A percentile compares a stretch with the other conserved stretches of the same genome.
Evolutionary conservation across 2,888 invertebrate species (phyloP).

Genomic region (Drosophila anomalipes): DNA sequence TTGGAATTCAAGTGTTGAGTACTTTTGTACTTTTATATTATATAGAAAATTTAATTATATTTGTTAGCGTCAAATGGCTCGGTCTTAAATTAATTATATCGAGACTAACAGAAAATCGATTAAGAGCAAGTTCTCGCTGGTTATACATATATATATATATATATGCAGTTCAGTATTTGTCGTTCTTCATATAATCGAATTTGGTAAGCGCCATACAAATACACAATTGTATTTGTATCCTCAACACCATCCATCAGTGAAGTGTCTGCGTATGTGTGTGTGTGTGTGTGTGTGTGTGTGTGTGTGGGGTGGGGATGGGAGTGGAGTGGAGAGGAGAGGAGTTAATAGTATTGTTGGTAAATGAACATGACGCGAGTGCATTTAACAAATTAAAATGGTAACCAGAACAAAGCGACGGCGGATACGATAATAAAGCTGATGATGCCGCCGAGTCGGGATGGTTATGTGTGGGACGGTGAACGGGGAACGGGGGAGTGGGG

Average conservation of each 20-base stretch:
- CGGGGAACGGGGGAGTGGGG: no score
- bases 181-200: neutral
- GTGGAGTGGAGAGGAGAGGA: neutral
- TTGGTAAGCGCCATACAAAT: neutral
- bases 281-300: neutral
- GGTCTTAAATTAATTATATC: neutral
- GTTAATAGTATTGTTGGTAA: conserved; percentile 28
- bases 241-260: conserved; percentile 1
- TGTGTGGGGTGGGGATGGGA: neutral
- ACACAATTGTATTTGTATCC: neutral
- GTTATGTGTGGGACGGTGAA: neutral
- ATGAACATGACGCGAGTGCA: conserved; percentile 72
- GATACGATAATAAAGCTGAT: conserved; percentile 68
- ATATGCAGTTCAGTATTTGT: neutral
- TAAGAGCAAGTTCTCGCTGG: neutral
- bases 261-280: neutral
- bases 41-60: neutral
- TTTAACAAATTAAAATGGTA: conserved; percentile 78
- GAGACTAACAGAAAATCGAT: neutral
- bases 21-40: neutral
- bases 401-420: conserved; percentile 51
- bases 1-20: neutral
- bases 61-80: neutral
- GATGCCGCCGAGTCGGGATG: conserved; percentile 25
- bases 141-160: neutral